These are phyloP conservation scores for Drosophila picticornis DNA, from an alignment of 2,888 invertebrate genomes.

Conservation along the genomic window DNA sequence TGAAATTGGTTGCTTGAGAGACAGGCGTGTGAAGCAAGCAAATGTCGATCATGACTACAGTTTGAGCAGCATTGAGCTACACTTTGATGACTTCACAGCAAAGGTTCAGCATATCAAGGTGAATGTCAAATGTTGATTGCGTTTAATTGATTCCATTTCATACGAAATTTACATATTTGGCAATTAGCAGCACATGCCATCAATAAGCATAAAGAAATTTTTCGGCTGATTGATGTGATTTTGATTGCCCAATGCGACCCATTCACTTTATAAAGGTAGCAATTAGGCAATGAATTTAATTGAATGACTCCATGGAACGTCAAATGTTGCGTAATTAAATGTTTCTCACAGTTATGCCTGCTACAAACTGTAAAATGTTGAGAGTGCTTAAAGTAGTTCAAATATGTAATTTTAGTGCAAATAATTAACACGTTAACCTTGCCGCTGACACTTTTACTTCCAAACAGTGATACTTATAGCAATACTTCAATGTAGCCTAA, in stretches of 20 bases:
- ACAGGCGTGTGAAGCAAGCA: conserved; percentile 65
- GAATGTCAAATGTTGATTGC: conserved; percentile 63
- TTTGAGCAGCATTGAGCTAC: conserved; percentile 36
- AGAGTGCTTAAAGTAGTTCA: not conserved
- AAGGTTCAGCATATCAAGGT: conserved; percentile 42
- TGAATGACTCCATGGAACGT: conserved; percentile 37
- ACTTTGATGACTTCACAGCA: conserved; percentile 30
- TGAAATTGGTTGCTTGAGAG: conserved; percentile 65
- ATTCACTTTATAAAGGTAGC: conserved; percentile 19
- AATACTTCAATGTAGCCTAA: not conserved
- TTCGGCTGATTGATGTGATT: conserved; percentile 63
- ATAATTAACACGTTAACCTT: conserved; percentile 9
- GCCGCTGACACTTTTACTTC: not conserved
- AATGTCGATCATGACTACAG: conserved; percentile 26
- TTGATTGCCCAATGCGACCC: conserved; percentile 46
- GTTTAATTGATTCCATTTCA: conserved; percentile 66
- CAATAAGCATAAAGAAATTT: conserved; percentile 21
- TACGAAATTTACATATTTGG: conserved; percentile 71
- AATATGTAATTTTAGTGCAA: not conserved
- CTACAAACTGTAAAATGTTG: not conserved
- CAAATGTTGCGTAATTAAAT: conserved; percentile 6
- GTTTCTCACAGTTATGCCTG: not conserved
- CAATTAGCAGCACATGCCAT: conserved; percentile 56
- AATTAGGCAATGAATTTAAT: conserved; percentile 15
- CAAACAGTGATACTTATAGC: not conserved